Evolutionary conservation across 1,140 invertebrate species (phyloP), one percentile per base, ranked within the genome.

Genomic region (Luehdorfia chinensis): DNA sequence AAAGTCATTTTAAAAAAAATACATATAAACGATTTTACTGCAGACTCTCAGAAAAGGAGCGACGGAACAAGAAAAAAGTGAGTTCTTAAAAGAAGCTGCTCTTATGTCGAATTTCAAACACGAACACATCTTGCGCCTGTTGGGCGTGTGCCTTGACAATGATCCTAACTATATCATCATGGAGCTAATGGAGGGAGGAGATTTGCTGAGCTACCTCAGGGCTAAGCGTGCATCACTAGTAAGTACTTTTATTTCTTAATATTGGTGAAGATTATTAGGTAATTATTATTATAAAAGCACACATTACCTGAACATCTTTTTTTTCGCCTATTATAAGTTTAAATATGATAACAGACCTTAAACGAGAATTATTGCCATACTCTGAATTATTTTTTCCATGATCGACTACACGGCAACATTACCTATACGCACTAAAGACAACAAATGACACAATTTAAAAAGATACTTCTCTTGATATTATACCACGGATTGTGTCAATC

Each of bases 101-200:
- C 74, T 99, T 21, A 99, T 99, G 98, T 97, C 95, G 49, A 96
- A 97, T 65, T 99, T 99, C 70, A 94, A 96, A 64, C 97, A 99
- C 75, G 94, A 97, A 25, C 96, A 99, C 74, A 99, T 99, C 21
- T 84, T 99, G 3, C 90, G 95, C 61, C 88, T 99, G 3, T 87
- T 99, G 1, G 98, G 97, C 0, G 95, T 99, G 1, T 98, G 97
- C 76, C 89, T 98, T 1, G 96, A 99, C 73, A 94, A 95, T 37
- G 96, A 98, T 69, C 93, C 96, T 6, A 94, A 96, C 57, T 96
- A 96, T 57, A 92, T 99, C 30, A 93, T 99, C 9, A 92, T 99
- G 88, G 98, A 99, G 83, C 88, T 99, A 4, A 99, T 99, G 98
- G 94, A 98, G 83, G 96, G 94, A 0, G 97, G 98, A 0, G 97